Conservation (phyloP, 2,888 invertebrate species). For the Aporophyla lueneburgensis region DNA sequence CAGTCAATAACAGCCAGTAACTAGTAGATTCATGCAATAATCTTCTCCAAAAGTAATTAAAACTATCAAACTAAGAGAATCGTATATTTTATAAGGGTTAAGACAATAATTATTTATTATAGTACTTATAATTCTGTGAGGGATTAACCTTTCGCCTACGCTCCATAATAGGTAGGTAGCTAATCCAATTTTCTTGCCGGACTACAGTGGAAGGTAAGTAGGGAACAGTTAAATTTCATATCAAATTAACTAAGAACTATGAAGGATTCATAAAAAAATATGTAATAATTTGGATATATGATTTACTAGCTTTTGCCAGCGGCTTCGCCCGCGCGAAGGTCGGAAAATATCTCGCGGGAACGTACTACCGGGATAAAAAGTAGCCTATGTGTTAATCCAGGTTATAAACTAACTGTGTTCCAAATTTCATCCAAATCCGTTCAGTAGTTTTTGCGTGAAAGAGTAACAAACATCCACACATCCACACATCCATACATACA, state of each 20-base stretch:
- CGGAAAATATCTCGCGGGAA: no score
- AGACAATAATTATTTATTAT: slow-evolving; percentile 36
- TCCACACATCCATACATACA: no score
- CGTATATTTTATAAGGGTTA: slow-evolving; percentile 9
- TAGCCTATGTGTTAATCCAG: no score
- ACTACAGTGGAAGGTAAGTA: slow-evolving; percentile 8
- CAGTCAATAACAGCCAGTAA: no score
- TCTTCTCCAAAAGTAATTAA: neutral
- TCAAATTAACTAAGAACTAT: slow-evolving; percentile 27
- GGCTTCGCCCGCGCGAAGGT: no score
- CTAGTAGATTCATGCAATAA: neutral
- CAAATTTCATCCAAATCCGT: no score
- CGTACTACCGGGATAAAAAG: no score
- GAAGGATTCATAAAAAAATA: neutral
- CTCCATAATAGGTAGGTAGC: neutral
- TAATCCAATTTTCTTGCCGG: slow-evolving; percentile 35
- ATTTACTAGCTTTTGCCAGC: no score
- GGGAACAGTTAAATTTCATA: slow-evolving; percentile 13
- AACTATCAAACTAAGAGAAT: neutral
- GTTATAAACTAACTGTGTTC: no score
- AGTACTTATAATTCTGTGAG: slow-evolving; percentile 20
- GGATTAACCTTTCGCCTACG: slow-evolving; percentile 42
- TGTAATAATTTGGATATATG: neutral
- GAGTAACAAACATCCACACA: no score
- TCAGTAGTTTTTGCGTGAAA: no score